A percentile compares a stretch with the other conserved stretches of the same genome.
Conservation (phyloP, 2,888 invertebrate species). For the Girardia tigrina region DNA sequence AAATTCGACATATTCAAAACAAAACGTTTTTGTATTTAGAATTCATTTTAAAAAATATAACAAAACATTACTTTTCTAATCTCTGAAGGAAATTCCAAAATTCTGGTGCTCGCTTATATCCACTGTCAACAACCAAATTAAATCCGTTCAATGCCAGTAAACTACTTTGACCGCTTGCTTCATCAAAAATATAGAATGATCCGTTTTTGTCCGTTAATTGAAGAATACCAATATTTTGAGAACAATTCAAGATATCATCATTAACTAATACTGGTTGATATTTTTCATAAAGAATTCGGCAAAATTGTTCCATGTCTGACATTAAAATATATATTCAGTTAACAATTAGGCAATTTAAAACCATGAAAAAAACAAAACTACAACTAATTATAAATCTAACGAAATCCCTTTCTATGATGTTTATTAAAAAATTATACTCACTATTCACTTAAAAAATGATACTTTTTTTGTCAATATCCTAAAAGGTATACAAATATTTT, state of each 20-base stretch:
- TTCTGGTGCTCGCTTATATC: neutral
- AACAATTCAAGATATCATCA: neutral
- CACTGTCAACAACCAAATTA: neutral
- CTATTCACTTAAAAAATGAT: no score
- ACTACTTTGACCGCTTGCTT: neutral
- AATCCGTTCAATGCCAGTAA: constrained; percentile 12
- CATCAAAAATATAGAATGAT: constrained; percentile 3
- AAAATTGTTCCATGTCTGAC: neutral
- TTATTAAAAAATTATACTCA: no score
- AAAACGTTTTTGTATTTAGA: neutral
- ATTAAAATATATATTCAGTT: no score
- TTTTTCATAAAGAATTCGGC: neutral
- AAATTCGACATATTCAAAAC: neutral
- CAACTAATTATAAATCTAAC: no score
- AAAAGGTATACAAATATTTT: no score
- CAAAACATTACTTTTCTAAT: neutral
- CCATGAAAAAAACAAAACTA: no score
- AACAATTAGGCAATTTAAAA: no score
- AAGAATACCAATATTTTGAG: neutral
- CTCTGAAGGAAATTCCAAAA: neutral
- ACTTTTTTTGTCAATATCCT: no score
- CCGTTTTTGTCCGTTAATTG: neutral
- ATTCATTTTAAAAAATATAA: neutral
- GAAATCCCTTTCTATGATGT: no score
- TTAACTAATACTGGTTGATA: neutral